Base-by-base conservation (phyloP, 2,888 invertebrate species). In the Lepidonotus clava region DNA sequence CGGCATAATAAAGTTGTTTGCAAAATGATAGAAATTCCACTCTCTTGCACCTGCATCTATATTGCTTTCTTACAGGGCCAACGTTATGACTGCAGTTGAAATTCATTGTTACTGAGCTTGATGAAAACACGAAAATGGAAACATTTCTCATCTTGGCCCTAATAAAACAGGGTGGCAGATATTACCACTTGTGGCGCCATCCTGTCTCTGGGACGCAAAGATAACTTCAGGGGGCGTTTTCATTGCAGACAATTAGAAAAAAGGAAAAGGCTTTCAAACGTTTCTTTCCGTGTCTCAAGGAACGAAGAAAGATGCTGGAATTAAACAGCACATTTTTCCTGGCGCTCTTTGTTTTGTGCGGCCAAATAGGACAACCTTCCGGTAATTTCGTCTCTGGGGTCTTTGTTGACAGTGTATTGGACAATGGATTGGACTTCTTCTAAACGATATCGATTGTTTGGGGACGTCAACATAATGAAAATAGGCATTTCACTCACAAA, bases 391-490 rank as follows among this genome's bases (percentile, higher is more conserved):
- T 11, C 61, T 61, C 61, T 28, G 28, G 61, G 61, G 61, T 5
- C 2, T 28, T 61, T 61, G 28, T 61, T n/a, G 61, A 61, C 61
- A 61, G 28, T 61, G 61, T 46, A 46, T 46, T 46, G 46, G 46
- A 18, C 6, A 6, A 46, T 11, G 6, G 28, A 14, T 28, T 61
- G 24, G 61, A 28, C 28, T 61, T 61, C 28, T 61, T 61, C 11
- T n/a, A 28, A 28, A 32, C 61, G 61, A 61, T 61, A 61, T 61
- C 28, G 61, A 61, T 61, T 61, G 28, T 28, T 8, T 24, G 14
- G 61, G 28, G 28, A 61, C 14, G 61, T 61, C 61, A 61, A 61
- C 61, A 61, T 61, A 61, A 61, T 61, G 24, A 32, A 61, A 61
- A 61, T 61, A 24, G 61, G 61, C 61, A 11, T 28, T 28, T n/a